These are phyloP conservation scores for Gymnocephalus cernua DNA, from an alignment of 2,113 vertebrate genomes.

Conservation along the genomic window DNA sequence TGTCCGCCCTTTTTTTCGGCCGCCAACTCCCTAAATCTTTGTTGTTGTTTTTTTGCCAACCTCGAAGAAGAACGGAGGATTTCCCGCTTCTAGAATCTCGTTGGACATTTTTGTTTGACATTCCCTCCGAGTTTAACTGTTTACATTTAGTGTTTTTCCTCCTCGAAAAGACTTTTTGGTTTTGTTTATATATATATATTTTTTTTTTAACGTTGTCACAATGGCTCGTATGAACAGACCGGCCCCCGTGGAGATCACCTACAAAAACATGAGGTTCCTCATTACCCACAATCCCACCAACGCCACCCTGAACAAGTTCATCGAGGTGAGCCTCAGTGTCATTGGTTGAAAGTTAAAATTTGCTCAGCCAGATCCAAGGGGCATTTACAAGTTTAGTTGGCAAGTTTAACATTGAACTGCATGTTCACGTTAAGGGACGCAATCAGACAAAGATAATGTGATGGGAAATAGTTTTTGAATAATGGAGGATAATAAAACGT, in stretches of 20 bases:
- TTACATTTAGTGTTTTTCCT: slow-evolving; percentile 78
- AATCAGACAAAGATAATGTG: no score
- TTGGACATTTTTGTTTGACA: slow-evolving; percentile 81
- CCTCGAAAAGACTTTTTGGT: slow-evolving; percentile 77
- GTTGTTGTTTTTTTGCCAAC: slow-evolving; percentile 50
- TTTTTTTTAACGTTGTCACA: slow-evolving; percentile 55
- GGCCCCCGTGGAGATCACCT: slow-evolving; percentile 99
- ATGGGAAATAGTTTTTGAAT: neutral
- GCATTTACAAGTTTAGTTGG: neutral
- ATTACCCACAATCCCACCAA: slow-evolving; percentile 99
- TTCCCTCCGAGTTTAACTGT: slow-evolving; percentile 79
- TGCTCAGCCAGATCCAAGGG: neutral
- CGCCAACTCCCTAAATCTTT: slow-evolving; percentile 39
- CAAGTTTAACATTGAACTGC: neutral
- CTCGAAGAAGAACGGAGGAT: slow-evolving; percentile 82
- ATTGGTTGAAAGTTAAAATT: neutral
- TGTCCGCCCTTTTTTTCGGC: slow-evolving; percentile 59
- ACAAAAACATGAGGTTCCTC: slow-evolving; percentile 99
- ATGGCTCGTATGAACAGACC: slow-evolving; percentile 99
- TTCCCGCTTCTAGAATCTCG: slow-evolving; percentile 47
- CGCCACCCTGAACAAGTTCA: slow-evolving; percentile 99
- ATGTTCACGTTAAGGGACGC: neutral
- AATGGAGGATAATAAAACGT: neutral
- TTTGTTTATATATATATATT: slow-evolving; percentile 71
- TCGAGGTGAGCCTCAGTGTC: slow-evolving; percentile 91